phyloP scores from a whole-genome alignment of 2,113 vertebrate species.

The Tachysurus vachellii region DNA sequence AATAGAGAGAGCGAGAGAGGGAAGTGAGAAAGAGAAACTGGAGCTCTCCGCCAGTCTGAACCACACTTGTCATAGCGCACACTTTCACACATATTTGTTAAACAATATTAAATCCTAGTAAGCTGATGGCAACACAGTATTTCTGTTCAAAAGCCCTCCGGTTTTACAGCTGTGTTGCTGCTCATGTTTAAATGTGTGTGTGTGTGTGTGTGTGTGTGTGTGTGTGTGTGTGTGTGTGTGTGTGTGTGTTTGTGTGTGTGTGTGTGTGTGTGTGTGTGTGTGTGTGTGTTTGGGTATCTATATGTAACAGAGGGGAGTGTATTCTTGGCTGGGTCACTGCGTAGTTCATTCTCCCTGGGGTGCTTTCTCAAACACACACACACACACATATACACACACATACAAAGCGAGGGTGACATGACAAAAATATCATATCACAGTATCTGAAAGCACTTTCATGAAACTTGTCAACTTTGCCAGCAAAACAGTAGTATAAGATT shows the following conservation, averaged over 20 bases:
- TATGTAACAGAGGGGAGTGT: conserved; percentile 71
- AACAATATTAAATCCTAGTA: conserved; percentile 13
- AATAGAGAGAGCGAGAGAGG: conserved; percentile 15
- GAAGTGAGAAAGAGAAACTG: conserved; percentile 26
- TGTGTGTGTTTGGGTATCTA: conserved; percentile 66
- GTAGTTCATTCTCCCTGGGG: conserved; percentile 14
- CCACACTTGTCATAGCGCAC: background rate
- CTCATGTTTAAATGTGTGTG: conserved; percentile 37
- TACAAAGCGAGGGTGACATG: background rate
- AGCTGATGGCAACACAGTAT: background rate
- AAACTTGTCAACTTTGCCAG: background rate
- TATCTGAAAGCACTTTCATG: background rate
- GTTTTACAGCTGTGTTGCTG: conserved; percentile 25
- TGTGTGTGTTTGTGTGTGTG: conserved; percentile 33
- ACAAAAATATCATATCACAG: background rate
- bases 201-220: no score
- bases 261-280: background rate
- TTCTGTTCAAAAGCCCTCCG: background rate
- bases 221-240: background rate
- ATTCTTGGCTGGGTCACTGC: conserved; percentile 22
- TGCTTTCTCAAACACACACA: background rate
- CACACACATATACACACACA: conserved; percentile 38
- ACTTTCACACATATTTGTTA: conserved; percentile 15
- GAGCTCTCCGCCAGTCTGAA: conserved; percentile 23
- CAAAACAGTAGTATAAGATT: background rate